Conservation (phyloP, 1,140 invertebrate genomes). For the Zophobas atratus region DNA sequence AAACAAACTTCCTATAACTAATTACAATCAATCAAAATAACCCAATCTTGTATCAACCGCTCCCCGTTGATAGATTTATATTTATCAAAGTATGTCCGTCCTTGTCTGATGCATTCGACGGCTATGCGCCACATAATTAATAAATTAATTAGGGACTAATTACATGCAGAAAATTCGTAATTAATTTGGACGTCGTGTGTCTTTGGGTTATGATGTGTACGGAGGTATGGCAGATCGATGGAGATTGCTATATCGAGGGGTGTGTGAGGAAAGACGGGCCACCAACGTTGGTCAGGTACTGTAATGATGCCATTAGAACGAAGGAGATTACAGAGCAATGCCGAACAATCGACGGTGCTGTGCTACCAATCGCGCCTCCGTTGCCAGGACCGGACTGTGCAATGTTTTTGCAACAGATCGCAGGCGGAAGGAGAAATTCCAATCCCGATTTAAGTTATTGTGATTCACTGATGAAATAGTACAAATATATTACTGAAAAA, state of each 20-base stretch:
- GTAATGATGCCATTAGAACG: constrained; percentile 48
- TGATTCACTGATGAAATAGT: no score
- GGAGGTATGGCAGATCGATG: background rate
- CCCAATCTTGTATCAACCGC: constrained; percentile 29
- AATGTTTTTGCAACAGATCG: no score
- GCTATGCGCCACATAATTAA: constrained; percentile 3
- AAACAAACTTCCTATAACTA: constrained; percentile 58
- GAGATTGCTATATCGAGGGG: constrained; percentile 18
- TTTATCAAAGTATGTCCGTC: constrained; percentile 10
- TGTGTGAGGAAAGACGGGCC: constrained; percentile 20
- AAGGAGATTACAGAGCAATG: constrained; percentile 47
- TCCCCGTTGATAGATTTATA: constrained; percentile 30
- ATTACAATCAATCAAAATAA: constrained; percentile 59
- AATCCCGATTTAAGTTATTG: no score
- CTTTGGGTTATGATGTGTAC: background rate
- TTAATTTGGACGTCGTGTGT: constrained; percentile 13
- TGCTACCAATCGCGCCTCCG: constrained; percentile 45
- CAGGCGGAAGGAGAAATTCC: no score
- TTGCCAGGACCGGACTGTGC: constrained; percentile 27
- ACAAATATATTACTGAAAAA: no score
- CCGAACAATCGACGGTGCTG: constrained; percentile 44
- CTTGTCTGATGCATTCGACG: background rate
- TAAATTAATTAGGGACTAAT: constrained; percentile 29
- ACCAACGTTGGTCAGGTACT: constrained; percentile 48
- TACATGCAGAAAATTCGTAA: background rate